Evolutionary conservation across 2,888 invertebrate genomes (phyloP).

Genomic region (Drosophila austrosaltans): DNA sequence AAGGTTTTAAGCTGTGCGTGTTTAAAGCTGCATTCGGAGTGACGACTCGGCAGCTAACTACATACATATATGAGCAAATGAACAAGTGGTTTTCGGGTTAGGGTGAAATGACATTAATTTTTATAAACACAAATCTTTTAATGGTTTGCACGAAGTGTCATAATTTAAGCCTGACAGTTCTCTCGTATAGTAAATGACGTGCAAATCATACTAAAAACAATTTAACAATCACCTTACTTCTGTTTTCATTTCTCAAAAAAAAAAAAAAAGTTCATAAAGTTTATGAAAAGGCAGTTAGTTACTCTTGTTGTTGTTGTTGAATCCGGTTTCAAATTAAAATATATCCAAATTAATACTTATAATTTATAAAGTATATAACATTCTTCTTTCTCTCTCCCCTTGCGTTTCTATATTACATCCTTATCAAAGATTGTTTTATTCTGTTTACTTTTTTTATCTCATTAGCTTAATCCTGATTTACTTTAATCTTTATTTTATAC

Average conservation of each 20-base stretch:
- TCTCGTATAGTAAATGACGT: conserved; percentile 28
- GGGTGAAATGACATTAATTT: conserved; percentile 33
- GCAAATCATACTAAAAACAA: conserved; percentile 10
- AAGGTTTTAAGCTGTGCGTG: conserved; percentile 40
- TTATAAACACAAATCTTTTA: conserved; percentile 51
- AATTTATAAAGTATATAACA: too few relatives aligned
- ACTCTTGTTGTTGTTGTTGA: not conserved
- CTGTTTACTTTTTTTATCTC: too few relatives aligned
- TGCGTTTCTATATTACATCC: too few relatives aligned
- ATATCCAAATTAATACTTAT: too few relatives aligned
- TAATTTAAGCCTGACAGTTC: conserved; percentile 39
- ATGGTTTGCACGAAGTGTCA: conserved; percentile 40
- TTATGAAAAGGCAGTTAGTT: not conserved
- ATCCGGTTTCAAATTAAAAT: not conserved
- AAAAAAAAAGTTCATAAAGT: not conserved
- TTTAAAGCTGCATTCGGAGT: conserved; percentile 34
- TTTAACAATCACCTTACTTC: not conserved
- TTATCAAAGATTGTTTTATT: too few relatives aligned
- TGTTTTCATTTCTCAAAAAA: not conserved
- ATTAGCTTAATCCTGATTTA: too few relatives aligned
- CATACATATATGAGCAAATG: not conserved
- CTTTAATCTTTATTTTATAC: too few relatives aligned
- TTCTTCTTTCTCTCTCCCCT: too few relatives aligned
- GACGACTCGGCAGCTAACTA: conserved; percentile 2
- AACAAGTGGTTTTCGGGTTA: conserved; percentile 18